Conservation (phyloP, 2,113 vertebrate species). For the Macrotus californicus region DNA sequence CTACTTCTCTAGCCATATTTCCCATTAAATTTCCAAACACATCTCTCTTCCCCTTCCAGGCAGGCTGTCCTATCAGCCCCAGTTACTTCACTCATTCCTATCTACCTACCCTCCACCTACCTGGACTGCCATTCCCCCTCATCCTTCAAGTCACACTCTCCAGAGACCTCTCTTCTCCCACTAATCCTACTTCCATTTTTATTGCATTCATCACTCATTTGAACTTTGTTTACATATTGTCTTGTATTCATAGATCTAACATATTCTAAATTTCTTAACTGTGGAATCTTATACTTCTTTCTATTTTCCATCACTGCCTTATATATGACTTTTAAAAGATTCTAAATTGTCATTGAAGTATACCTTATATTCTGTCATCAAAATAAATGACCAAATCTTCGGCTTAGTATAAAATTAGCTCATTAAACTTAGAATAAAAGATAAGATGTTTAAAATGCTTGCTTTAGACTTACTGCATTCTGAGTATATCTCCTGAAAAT, state of each 20-base stretch:
- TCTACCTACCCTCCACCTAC: neutral
- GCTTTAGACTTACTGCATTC: constrained; percentile 86
- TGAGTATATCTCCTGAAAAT: constrained; percentile 97
- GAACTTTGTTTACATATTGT: neutral
- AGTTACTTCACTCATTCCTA: neutral
- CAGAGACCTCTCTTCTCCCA: neutral
- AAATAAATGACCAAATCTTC: neutral
- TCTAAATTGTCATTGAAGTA: neutral
- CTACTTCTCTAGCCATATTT: neutral
- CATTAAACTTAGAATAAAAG: constrained; percentile 10
- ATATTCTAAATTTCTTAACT: neutral
- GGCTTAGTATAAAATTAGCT: neutral
- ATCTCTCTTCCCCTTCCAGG: neutral
- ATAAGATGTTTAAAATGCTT: constrained; percentile 19
- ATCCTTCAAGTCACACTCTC: neutral
- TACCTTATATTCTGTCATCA: neutral
- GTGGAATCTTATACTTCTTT: neutral
- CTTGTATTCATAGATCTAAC: neutral
- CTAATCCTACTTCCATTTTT: neutral
- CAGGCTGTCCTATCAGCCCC: neutral
- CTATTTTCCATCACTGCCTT: neutral
- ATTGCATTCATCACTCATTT: neutral
- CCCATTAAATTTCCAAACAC: neutral
- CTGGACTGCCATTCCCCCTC: neutral
- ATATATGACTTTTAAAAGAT: neutral